Conservation (phyloP, 2,888 invertebrate genomes). For the Panopea generosa region DNA sequence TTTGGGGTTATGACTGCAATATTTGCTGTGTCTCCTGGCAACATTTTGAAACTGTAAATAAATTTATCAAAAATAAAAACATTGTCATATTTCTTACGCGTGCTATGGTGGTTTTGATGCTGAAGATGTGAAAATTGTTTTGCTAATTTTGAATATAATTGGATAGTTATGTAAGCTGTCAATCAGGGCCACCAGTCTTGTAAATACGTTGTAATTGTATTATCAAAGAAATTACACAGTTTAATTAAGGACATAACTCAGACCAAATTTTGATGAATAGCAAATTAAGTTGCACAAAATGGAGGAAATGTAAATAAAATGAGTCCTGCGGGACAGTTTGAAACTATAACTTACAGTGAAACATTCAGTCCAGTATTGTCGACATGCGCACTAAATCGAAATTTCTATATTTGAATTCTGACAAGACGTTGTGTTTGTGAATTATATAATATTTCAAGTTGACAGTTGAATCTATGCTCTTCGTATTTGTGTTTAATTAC, state of each 20-base stretch:
- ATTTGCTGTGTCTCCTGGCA: constrained; percentile 33
- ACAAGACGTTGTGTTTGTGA: too few species aligned
- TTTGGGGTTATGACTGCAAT: constrained; percentile 64
- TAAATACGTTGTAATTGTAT: constrained; percentile 38
- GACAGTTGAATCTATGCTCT: too few species aligned
- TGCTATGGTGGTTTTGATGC: not conserved
- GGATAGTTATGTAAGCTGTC: constrained; percentile 25
- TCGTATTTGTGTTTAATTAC: too few species aligned
- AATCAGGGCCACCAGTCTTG: constrained; percentile 6
- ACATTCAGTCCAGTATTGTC: not conserved
- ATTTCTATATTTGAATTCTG: too few species aligned
- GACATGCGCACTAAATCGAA: too few species aligned
- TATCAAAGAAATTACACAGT: constrained; percentile 18
- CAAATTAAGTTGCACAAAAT: constrained; percentile 30
- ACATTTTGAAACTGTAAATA: constrained; percentile 16
- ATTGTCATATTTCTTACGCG: constrained; percentile 10
- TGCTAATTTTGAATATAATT: constrained; percentile 27
- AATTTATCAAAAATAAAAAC: constrained; percentile 16
- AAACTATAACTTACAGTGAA: not conserved
- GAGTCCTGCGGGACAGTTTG: constrained; percentile 17
- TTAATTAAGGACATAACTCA: constrained; percentile 31
- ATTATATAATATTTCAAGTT: too few species aligned
- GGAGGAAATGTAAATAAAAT: constrained; percentile 27
- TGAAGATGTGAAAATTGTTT: constrained; percentile 14
- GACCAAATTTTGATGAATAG: constrained; percentile 37